These are phyloP conservation scores for Hetaerina americana DNA, from an alignment of 1,140 invertebrate genomes.

Conservation along the genomic window DNA sequence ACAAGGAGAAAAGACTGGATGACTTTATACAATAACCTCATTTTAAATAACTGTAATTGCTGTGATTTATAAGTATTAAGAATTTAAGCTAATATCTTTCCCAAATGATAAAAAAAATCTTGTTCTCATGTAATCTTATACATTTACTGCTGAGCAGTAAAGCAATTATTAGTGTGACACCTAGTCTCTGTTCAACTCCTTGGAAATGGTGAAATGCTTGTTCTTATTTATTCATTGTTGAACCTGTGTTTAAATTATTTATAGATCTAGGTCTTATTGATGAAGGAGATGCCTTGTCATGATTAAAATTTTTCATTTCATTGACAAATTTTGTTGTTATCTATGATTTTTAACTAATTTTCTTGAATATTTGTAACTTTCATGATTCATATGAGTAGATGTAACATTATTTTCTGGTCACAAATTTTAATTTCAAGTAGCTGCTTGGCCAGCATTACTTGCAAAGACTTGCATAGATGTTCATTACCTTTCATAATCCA, in stretches of 20 bases:
- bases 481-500: no score
- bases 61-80: conserved; percentile 1
- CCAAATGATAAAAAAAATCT: not conserved
- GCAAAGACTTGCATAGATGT: not conserved
- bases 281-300: not conserved
- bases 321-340: not conserved
- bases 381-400: not conserved
- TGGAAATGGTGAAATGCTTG: not conserved
- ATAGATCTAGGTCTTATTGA: not conserved
- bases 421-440: not conserved
- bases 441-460: not conserved
- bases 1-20: not conserved
- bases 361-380: not conserved
- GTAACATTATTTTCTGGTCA: not conserved
- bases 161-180: not conserved
- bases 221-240: not conserved
- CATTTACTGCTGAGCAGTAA: not conserved
- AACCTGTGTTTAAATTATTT: not conserved
- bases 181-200: not conserved
- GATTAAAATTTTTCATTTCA: not conserved
- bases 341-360: not conserved
- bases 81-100: not conserved
- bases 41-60: not conserved
- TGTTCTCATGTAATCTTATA: not conserved
- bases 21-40: not conserved